Conservation (phyloP, 2,797 vertebrate genomes). For the Hyperoplus immaculatus region DNA sequence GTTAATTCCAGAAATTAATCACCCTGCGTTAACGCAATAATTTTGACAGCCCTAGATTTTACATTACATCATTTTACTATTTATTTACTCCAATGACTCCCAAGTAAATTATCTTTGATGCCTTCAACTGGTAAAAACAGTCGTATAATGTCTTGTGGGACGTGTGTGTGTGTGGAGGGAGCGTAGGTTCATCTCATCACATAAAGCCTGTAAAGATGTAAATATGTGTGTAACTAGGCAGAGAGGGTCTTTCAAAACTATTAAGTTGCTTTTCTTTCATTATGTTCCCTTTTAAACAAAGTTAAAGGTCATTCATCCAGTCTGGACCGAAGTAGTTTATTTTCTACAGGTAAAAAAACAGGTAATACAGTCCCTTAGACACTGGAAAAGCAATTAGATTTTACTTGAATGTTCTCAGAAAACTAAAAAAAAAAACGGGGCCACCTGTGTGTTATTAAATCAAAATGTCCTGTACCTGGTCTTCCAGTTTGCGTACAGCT, state of each 20-base stretch:
- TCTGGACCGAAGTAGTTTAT: neutral
- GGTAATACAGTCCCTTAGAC: neutral
- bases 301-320: neutral
- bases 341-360: neutral
- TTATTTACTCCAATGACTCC: too few species aligned
- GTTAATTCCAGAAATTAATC: too few species aligned
- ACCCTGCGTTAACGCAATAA: too few species aligned
- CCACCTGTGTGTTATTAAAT: neutral
- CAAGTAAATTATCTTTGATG: too few species aligned
- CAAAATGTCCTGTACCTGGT: slow-evolving; percentile 84
- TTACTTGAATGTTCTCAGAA: neutral
- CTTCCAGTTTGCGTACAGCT: slow-evolving; percentile 81
- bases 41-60: too few species aligned
- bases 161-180: too few species aligned
- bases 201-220: too few species aligned
- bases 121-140: too few species aligned
- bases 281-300: neutral
- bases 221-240: too few species aligned
- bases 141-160: too few species aligned
- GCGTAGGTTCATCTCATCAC: too few species aligned
- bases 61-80: too few species aligned
- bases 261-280: neutral
- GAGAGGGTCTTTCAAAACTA: neutral
- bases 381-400: neutral
- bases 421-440: neutral